phyloP scores from a whole-genome alignment of 2,797 vertebrate species.

The Chaetophractus vellerosus region DNA sequence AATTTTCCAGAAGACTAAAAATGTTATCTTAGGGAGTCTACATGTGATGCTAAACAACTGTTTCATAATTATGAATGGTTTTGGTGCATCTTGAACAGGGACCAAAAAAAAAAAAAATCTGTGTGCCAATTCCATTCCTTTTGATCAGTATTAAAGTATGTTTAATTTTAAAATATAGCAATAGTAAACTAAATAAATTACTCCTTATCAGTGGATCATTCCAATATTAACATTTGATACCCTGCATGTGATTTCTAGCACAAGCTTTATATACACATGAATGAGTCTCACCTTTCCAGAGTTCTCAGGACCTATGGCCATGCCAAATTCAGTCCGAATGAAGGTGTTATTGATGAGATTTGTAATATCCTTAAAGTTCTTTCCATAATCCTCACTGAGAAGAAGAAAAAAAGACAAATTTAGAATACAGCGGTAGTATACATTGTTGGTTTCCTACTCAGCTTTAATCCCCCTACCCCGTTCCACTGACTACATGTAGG shows the following conservation, averaged over 20 bases:
- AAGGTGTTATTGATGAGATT: conserved; percentile 96
- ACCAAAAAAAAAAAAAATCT: background rate
- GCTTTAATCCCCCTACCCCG: background rate
- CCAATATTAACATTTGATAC: background rate
- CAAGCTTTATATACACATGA: background rate
- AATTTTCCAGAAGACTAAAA: conserved; percentile 45
- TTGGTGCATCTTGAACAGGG: background rate
- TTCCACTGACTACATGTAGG: background rate
- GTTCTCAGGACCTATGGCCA: conserved; percentile 95
- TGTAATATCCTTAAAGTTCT: conserved; percentile 95
- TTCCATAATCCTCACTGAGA: conserved; percentile 96
- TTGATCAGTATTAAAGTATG: conserved; percentile 5
- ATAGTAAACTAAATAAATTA: background rate
- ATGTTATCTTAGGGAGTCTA: background rate
- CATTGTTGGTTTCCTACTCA: background rate
- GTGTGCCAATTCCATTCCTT: conserved; percentile 33
- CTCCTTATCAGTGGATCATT: background rate
- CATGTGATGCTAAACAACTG: background rate
- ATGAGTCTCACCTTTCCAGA: conserved; percentile 94
- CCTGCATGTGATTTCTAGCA: background rate
- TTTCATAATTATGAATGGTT: background rate
- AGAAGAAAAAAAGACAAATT: conserved; percentile 57
- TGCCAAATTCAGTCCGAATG: conserved; percentile 96
- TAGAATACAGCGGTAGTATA: background rate
- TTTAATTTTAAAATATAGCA: conserved; percentile 38